Evolutionary conservation across 2,113 vertebrate species (phyloP).

Genomic region (Sterna hirundo): DNA sequence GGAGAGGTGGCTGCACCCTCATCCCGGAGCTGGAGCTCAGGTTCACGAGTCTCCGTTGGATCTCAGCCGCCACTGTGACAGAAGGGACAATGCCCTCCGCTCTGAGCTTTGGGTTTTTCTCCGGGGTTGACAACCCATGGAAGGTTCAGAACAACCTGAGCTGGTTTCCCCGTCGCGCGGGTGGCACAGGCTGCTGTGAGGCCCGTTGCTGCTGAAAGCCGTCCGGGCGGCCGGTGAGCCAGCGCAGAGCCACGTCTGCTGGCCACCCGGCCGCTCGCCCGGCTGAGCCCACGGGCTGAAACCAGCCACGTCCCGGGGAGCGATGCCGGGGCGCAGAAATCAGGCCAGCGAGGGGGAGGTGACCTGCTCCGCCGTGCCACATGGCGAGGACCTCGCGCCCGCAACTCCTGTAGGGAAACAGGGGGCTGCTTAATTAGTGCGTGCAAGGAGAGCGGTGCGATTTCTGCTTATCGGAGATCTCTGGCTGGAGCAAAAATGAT

Average conservation of each 20-base stretch:
- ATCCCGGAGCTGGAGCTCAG: accelerated
- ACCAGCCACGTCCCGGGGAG: accelerated
- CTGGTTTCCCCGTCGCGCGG: neutral
- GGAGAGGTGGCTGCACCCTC: neutral
- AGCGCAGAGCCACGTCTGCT: accelerated
- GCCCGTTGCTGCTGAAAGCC: neutral
- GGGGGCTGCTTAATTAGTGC: neutral
- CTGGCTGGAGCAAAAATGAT: neutral
- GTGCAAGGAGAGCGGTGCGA: neutral
- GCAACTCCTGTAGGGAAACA: neutral
- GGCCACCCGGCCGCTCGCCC: neutral
- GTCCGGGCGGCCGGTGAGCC: neutral
- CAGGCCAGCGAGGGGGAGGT: accelerated
- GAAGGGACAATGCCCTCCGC: neutral
- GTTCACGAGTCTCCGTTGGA: accelerated
- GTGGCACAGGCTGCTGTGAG: neutral
- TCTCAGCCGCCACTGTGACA: neutral
- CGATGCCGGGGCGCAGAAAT: neutral
- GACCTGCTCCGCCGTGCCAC: accelerated
- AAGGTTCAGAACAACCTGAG: neutral
- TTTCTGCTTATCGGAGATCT: neutral
- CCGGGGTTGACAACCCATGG: no score
- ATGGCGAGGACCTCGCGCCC: accelerated
- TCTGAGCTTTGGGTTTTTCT: neutral
- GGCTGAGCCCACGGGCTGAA: accelerated